A percentile compares a stretch with the other conserved stretches of the same genome.
Evolutionary conservation across 2,888 invertebrate genomes (phyloP).

Genomic region (Schizaphis graminum): DNA sequence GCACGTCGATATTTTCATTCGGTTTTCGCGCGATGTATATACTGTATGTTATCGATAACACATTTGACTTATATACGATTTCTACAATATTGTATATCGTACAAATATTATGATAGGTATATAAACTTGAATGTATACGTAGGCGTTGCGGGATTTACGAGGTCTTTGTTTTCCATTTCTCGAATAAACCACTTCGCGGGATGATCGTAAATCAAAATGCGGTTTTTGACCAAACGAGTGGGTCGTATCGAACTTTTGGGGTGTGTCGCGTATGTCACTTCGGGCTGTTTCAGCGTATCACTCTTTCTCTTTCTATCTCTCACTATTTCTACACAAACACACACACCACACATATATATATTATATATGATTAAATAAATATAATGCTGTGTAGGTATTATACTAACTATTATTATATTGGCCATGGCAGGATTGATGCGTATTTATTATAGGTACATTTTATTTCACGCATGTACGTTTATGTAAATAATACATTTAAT

Average conservation of each 20-base stretch:
- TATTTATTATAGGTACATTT: neutral
- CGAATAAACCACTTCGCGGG: conserved; percentile 1
- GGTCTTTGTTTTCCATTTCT: conserved; percentile 34
- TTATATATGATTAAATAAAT: neutral
- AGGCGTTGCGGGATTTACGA: conserved; percentile 40
- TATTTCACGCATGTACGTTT: neutral
- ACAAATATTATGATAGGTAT: neutral
- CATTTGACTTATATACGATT: neutral
- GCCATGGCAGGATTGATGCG: neutral
- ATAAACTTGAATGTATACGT: neutral
- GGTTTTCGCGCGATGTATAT: neutral
- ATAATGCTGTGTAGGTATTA: neutral
- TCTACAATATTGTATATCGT: neutral
- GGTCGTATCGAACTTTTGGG: conserved; percentile 10
- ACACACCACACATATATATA: neutral
- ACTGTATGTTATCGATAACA: neutral
- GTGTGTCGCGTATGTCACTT: conserved; percentile 35
- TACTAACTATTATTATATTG: neutral
- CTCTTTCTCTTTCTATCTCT: neutral
- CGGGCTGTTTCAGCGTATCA: neutral
- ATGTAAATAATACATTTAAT: neutral
- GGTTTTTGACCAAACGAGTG: conserved; percentile 23
- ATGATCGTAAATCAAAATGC: conserved; percentile 50
- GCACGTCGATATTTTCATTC: neutral
- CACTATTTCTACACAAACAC: neutral